Evolutionary conservation across 92 coral and sea anemone species (phyloP).

Genomic region (Phenganax stokvisi): DNA sequence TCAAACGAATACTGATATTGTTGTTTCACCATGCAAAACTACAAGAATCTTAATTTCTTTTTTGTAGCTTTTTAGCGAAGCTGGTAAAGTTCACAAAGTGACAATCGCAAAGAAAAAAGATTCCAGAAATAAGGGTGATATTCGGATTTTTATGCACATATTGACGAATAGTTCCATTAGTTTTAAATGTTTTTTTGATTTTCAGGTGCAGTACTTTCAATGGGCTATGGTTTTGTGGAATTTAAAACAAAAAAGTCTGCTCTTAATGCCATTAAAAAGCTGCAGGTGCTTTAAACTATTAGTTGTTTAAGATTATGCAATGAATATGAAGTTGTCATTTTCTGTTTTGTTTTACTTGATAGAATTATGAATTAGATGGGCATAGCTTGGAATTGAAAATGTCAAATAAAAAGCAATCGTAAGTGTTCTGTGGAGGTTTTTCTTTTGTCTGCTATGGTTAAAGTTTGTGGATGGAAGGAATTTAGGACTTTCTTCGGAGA

Average conservation of each 20-base stretch:
- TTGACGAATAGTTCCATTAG: background rate
- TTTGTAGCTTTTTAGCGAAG: constrained; percentile 57
- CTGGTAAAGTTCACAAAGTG: constrained; percentile 62
- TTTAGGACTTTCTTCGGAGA: background rate
- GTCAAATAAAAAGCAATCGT: constrained; percentile 70
- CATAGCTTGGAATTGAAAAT: constrained; percentile 73
- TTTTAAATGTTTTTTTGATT: background rate
- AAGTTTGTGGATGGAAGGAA: background rate
- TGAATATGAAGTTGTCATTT: too few species aligned
- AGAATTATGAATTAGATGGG: constrained; percentile 66
- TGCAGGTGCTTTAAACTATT: constrained; percentile 59
- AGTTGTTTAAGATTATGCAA: too few species aligned
- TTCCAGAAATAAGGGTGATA: constrained; percentile 67
- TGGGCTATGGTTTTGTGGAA: constrained; percentile 99
- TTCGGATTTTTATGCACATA: background rate
- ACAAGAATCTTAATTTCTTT: background rate
- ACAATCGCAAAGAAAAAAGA: constrained; percentile 86
- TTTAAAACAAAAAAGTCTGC: constrained; percentile 76
- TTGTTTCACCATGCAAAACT: background rate
- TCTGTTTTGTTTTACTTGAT: background rate
- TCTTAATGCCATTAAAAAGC: constrained; percentile 63
- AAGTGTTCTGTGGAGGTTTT: background rate
- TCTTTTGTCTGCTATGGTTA: background rate
- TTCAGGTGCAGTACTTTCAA: constrained; percentile 72
- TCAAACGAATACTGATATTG: too few species aligned